Evolutionary conservation across 2,797 vertebrate species (phyloP).

Genomic region (Podarcis lilfordi): DNA sequence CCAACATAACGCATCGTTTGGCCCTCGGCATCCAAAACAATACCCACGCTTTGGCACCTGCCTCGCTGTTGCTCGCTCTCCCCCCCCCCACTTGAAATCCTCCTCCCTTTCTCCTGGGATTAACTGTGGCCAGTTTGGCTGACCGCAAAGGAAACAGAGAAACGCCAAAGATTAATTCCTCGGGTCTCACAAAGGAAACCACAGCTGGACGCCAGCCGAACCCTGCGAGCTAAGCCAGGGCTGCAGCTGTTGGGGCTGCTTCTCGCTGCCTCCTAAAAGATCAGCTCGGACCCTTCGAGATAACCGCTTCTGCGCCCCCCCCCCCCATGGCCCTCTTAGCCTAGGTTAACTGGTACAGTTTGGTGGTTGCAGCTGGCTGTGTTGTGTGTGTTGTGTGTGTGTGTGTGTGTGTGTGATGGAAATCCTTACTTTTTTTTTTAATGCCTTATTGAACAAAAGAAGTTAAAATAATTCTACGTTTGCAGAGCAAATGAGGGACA

Average conservation of each 20-base stretch:
- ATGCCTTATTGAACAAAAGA: background rate
- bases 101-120: conserved; percentile 7
- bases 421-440: background rate
- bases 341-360: background rate
- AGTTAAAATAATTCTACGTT: background rate
- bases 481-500: background rate
- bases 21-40: background rate
- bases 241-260: conserved; percentile 13
- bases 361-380: background rate
- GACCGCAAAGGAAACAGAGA: conserved; percentile 31
- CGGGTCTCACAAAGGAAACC: conserved; percentile 20
- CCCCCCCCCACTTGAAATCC: background rate
- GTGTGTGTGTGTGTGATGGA: no score
- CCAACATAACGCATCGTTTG: background rate
- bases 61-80: background rate
- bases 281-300: background rate
- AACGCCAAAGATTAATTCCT: conserved; percentile 19
- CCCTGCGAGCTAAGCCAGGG: background rate
- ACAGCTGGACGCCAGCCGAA: conserved; percentile 9
- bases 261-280: background rate
- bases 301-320: background rate
- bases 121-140: background rate
- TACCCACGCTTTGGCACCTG: background rate
- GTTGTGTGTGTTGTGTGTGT: no score
- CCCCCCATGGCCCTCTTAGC: background rate